Percentiles rank a stretch among this genome's conserved stretches.
Conservation (phyloP, 1,140 invertebrate species). For the Harlomillsia oculata region DNA sequence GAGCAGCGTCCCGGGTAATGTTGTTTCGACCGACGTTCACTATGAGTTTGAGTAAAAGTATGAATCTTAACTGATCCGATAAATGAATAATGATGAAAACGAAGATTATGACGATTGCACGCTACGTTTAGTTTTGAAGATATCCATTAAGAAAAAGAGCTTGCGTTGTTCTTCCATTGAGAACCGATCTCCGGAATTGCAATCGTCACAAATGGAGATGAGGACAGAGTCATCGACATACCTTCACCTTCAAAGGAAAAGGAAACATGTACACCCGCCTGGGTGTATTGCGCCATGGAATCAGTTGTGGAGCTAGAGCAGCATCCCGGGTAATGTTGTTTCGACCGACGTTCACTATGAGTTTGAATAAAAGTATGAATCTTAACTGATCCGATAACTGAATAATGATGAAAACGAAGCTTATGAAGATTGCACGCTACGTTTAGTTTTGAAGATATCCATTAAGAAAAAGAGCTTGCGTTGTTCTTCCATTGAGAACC, state of each 20-base stretch:
- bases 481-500: constrained; percentile 58
- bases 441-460: constrained; percentile 44
- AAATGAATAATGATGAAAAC: too few relatives aligned
- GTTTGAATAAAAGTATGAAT: too few relatives aligned
- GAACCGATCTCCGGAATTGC: constrained; percentile 42
- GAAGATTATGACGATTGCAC: too few relatives aligned
- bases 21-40: constrained; percentile 1
- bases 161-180: constrained; percentile 1
- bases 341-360: constrained; percentile 7
- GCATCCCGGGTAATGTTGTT: neutral
- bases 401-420: too few relatives aligned
- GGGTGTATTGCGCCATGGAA: neutral
- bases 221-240: constrained; percentile 45
- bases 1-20: neutral
- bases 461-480: constrained; percentile 62
- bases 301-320: neutral
- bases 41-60: too few relatives aligned
- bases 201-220: constrained; percentile 65
- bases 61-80: too few relatives aligned
- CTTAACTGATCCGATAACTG: too few relatives aligned
- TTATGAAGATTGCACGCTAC: too few relatives aligned
- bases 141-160: constrained; percentile 11
- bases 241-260: neutral
- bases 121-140: constrained; percentile 20
- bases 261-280: neutral